Evolutionary conservation across 2,113 vertebrate genomes (phyloP), one percentile per base, ranked within the genome.

Genomic region (Chinchilla lanigera): DNA sequence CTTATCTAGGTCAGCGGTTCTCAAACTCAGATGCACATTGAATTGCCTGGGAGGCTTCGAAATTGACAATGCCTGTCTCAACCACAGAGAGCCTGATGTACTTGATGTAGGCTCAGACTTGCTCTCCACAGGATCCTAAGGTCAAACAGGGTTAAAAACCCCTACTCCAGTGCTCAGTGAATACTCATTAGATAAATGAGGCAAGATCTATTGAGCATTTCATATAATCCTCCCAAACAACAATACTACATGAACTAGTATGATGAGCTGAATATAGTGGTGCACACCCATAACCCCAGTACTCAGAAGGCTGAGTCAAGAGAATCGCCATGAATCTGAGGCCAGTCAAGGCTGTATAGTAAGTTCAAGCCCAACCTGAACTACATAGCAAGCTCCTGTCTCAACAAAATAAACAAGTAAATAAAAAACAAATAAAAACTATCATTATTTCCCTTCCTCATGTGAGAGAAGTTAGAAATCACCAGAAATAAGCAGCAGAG

Each of bases 1-100:
- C 56, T 81, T 93, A 69, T 81, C 90, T 89, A 60, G 93, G 92
- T 95, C 92, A 77, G n/a, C 58, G 73, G 30, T 84, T 89, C 95
- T 95, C 89, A 90, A 61, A 93, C 65, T 78, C 3, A 11, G n/a
- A 75, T 93, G 82, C 61, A n/a, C 41, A 67, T 1, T 58, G 73
- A 94, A 65, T 90, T 75, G 54, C 77, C 63, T n/a, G 50, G 82
- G 78, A 30, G 61, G 67, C 83, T 60, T 77, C 38, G 35, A 92
- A 58, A 86, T 81, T 63, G 38, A 47, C 2, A 30, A 7, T n/a
- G 33, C n/a, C 33, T 83, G 20, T 93, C 52, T 58, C 47, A 38
- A 7, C 56, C 2, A 1, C 1, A 11, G 17, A 84, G 84, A 80
- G 35, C 80, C 71, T 47, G 47, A 52, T 28, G 52, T 7, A 16